Percentiles rank a stretch among this genome's conserved stretches.
phyloP scores from a whole-genome alignment of 2,888 invertebrate genomes.

The Creontiades dilutus region DNA sequence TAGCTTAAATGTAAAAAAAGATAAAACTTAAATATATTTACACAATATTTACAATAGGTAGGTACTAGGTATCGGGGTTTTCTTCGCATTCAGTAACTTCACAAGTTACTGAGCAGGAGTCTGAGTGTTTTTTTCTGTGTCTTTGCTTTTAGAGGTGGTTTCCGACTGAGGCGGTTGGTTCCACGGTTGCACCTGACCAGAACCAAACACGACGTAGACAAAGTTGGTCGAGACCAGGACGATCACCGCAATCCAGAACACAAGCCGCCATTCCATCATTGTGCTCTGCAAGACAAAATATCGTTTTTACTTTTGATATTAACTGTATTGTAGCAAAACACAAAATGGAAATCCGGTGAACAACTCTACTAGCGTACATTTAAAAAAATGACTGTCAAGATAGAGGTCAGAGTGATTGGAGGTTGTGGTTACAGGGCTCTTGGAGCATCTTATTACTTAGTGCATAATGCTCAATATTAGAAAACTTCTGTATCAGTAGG shows the following conservation, averaged over 20 bases:
- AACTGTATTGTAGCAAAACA: too few relatives aligned
- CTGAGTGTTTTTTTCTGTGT: slow-evolving; percentile 45
- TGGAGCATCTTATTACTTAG: too few relatives aligned
- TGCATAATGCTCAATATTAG: too few relatives aligned
- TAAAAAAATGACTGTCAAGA: too few relatives aligned
- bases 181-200: slow-evolving; percentile 88
- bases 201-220: slow-evolving; percentile 85
- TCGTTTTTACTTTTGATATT: too few relatives aligned
- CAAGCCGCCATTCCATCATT: slow-evolving; percentile 85
- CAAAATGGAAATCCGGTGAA: too few relatives aligned
- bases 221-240: slow-evolving; percentile 85
- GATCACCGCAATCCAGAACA: slow-evolving; percentile 89
- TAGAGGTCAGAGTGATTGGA: too few relatives aligned
- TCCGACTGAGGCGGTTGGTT: slow-evolving; percentile 80
- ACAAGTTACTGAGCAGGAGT: background rate
- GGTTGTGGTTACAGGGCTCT: too few relatives aligned
- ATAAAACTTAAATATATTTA: slow-evolving; percentile 30
- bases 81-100: background rate
- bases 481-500: too few relatives aligned
- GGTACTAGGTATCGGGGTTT: background rate
- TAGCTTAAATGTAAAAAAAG: slow-evolving; percentile 10
- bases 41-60: slow-evolving; percentile 9
- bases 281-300: slow-evolving; percentile 73
- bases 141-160: slow-evolving; percentile 29
- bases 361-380: too few relatives aligned